phyloP scores from a whole-genome alignment of 2,888 invertebrate genomes.

The Ecliptopera silaceata region DNA sequence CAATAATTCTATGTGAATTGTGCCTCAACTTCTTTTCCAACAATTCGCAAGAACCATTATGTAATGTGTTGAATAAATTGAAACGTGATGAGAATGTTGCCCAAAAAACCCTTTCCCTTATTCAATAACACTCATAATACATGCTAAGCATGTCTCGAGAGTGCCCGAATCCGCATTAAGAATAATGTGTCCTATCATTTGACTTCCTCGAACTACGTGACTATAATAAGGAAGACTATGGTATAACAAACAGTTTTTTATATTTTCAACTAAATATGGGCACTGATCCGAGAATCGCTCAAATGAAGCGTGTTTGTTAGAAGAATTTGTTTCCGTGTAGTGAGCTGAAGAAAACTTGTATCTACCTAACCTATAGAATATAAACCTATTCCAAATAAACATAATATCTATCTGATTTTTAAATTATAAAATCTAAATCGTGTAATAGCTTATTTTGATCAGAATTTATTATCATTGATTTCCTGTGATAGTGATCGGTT shows the following conservation, averaged over 20 bases:
- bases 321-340: constrained; percentile 6
- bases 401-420: constrained; percentile 10
- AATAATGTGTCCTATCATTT: constrained; percentile 44
- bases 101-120: constrained; percentile 11
- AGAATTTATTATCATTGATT: constrained; percentile 27
- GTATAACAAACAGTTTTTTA: constrained; percentile 38
- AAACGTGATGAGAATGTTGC: constrained; percentile 9
- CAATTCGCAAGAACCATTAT: constrained; percentile 10
- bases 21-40: constrained; percentile 28
- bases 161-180: constrained; percentile 38
- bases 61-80: constrained; percentile 17
- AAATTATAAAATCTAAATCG: constrained; percentile 14
- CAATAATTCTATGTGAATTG: constrained; percentile 42
- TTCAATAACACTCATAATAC: constrained; percentile 21
- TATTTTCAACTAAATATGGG: constrained; percentile 37
- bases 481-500: constrained; percentile 45
- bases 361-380: constrained; percentile 8
- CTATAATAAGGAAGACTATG: constrained; percentile 48
- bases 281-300: constrained; percentile 11
- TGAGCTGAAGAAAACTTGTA: constrained; percentile 12
- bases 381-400: constrained; percentile 14
- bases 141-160: constrained; percentile 27
- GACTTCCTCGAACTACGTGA: constrained; percentile 44
- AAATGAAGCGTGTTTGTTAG: constrained; percentile 24
- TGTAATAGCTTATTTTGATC: constrained; percentile 13